These are phyloP conservation scores for Chironex yamaguchii DNA, from an alignment of 30 jellyfish, hydroid and myxozoan species.

Conservation along the genomic window DNA sequence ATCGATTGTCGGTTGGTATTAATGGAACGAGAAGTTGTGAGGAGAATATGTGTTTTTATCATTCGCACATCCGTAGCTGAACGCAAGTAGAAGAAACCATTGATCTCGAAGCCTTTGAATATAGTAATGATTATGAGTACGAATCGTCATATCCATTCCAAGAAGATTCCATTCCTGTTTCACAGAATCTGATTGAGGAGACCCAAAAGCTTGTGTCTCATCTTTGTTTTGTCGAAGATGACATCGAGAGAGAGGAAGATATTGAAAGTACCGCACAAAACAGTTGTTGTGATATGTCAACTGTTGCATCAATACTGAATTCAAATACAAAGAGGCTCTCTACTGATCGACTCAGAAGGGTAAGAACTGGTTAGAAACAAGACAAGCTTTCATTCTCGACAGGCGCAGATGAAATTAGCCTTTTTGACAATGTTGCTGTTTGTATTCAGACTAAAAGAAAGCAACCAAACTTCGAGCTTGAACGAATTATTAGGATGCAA, in stretches of 20 bases:
- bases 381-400: too few relatives aligned
- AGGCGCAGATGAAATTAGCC: too few relatives aligned
- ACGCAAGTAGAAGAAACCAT: constrained; percentile 1
- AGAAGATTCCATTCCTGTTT: constrained; percentile 14
- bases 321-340: constrained; percentile 21
- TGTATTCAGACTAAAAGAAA: too few relatives aligned
- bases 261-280: neutral
- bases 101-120: constrained; percentile 21
- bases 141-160: constrained; percentile 9
- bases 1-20: too few relatives aligned
- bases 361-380: too few relatives aligned
- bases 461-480: constrained; percentile 4
- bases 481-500: constrained; percentile 43
- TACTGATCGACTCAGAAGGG: constrained; percentile 43
- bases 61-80: neutral
- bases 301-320: constrained; percentile 17
- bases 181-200: neutral
- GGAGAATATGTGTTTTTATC: neutral
- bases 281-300: constrained; percentile 1
- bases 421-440: too few relatives aligned
- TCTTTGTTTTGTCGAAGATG: constrained; percentile 6
- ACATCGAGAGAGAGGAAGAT: neutral
- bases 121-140: neutral
- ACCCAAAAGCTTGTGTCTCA: constrained; percentile 14
- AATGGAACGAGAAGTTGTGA: too few relatives aligned